phyloP scores from a whole-genome alignment of 2,113 vertebrate genomes.

The Zosterops hypoxanthus region DNA sequence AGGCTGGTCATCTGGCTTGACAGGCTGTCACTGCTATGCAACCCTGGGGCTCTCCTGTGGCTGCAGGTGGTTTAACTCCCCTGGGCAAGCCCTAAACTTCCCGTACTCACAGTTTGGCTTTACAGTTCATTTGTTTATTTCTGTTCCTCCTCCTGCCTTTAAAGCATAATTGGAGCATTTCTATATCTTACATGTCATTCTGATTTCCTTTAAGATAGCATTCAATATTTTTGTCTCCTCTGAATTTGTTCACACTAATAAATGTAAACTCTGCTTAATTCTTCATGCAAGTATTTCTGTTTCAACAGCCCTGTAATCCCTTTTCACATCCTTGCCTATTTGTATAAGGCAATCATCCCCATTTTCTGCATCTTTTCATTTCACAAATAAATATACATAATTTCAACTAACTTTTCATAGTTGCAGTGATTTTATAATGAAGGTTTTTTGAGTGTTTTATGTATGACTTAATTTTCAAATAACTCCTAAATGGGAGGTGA shows the following conservation, averaged over 20 bases:
- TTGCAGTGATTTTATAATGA: constrained; percentile 11
- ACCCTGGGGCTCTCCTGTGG: not conserved
- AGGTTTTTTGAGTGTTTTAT: not conserved
- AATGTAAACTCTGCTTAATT: not conserved
- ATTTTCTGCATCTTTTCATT: not conserved
- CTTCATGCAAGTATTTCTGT: not conserved
- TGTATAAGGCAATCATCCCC: not conserved
- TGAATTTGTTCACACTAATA: not conserved
- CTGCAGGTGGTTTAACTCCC: not conserved
- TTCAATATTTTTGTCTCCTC: not conserved
- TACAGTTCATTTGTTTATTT: not conserved
- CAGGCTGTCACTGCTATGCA: not conserved
- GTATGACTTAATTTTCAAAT: constrained; percentile 44
- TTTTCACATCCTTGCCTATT: not conserved
- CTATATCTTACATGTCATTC: not conserved
- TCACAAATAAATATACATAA: not conserved
- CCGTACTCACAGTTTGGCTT: not conserved
- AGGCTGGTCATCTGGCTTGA: not conserved
- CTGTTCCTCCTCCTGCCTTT: not conserved
- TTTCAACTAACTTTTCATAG: constrained; percentile 14
- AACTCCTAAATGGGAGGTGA: not conserved
- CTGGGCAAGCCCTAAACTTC: not conserved
- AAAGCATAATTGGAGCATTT: not conserved
- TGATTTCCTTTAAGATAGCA: not conserved
- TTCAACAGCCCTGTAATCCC: not conserved